Base-by-base conservation (phyloP, 1,140 invertebrate species). In the Globodera ellingtonae region DNA sequence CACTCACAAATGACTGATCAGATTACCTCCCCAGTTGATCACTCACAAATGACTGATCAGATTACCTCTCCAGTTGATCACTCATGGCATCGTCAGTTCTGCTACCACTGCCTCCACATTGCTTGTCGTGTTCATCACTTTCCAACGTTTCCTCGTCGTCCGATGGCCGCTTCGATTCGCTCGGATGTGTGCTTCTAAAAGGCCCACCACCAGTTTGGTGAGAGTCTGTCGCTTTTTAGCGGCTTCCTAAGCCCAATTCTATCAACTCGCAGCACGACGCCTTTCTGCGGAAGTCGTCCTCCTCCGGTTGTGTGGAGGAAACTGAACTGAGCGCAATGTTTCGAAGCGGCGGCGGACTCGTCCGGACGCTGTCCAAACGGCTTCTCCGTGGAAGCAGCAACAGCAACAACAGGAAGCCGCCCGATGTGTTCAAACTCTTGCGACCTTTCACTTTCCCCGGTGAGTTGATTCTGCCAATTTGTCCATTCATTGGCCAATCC, bases 141-240 rank as follows among this genome's bases (percentile, higher is more conserved):
- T 85, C 79, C 85, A 87, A 80, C 85, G 84, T 10, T 85, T 85
- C 77, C 81, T 85, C 6, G 84, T 85, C 44, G 84, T 85, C 44
- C 76, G 71, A 46, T 85, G 85, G 85, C 84, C 84, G 4, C 67
- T 85, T 47, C 79, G 78, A 48, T 85, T 84, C 52, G 82, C 84
- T 6, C 84, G 69, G 56, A 35, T 80, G 24, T 7, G 59, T 7
- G 77, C 69, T 24, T 69, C 73, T n/a, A 79, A 72, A 62, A 46
- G 65, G 59, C 52, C 69, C 44, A 76, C 47, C 5, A n/a, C 35
- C 52, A 52, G 59, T 70, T 6, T 70, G 67, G 44, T 85, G 47
- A 15, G 46, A 10, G 76, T 71, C 52, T 75, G 35, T 35, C 35
- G 35, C 35, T 35, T 35, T 35, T 35, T 35, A 35, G 35, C 35